Evolutionary conservation across 2,797 vertebrate genomes (phyloP).

Genomic region (Chelonia mydas): DNA sequence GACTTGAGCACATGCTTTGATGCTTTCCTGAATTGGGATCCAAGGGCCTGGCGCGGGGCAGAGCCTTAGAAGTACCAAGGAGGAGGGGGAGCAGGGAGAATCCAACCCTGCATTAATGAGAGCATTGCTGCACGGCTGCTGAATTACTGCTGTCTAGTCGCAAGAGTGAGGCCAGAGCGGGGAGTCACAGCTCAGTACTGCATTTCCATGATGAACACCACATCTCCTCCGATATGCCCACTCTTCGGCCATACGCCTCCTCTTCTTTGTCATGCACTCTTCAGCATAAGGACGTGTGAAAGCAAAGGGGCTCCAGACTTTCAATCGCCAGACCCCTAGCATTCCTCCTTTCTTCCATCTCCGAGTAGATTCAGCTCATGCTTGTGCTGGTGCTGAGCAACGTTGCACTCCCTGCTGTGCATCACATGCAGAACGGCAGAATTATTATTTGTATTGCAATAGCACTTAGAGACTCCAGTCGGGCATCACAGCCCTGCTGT

Average conservation of each 20-base stretch:
- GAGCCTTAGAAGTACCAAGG: not conserved
- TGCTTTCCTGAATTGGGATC: not conserved
- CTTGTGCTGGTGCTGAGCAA: not conserved
- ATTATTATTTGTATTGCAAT: not conserved
- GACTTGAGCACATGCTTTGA: not conserved
- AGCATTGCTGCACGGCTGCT: not conserved
- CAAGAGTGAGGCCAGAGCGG: not conserved
- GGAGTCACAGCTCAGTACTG: not conserved
- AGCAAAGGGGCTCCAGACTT: not conserved
- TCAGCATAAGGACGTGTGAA: not conserved
- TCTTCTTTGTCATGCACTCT: not conserved
- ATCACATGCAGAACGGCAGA: not conserved
- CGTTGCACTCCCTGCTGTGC: not conserved
- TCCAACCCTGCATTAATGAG: not conserved
- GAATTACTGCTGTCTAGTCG: not conserved
- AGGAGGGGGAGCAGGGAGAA: not conserved
- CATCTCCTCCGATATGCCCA: not conserved
- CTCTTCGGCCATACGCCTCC: not conserved
- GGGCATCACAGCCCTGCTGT: not conserved
- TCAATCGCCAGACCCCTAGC: not conserved
- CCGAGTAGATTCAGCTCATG: not conserved
- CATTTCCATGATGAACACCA: not conserved
- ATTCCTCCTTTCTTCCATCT: not conserved
- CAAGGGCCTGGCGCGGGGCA: not conserved
- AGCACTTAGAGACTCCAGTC: not conserved